These are phyloP conservation scores for Drosophila borborema DNA, from an alignment of 2,888 invertebrate genomes.

Conservation along the genomic window DNA sequence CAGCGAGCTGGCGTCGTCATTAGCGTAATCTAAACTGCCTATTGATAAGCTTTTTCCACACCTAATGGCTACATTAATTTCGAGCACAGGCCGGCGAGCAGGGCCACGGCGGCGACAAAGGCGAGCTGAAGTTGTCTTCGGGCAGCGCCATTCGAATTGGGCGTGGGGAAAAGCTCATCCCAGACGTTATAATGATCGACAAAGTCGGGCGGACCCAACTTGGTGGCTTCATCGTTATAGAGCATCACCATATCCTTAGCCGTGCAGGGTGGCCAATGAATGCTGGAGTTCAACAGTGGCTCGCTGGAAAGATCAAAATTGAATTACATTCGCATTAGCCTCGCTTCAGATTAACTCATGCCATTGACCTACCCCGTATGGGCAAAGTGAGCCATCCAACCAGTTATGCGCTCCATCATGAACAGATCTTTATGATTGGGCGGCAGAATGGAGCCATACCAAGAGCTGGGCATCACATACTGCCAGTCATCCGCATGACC, in stretches of 20 bases:
- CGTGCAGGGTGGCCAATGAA: constrained; percentile 65
- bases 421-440: constrained; percentile 81
- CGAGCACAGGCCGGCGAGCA: constrained; percentile 24
- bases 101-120: constrained; percentile 29
- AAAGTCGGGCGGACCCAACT: constrained; percentile 50
- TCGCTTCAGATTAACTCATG: not conserved
- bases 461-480: constrained; percentile 69
- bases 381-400: constrained; percentile 84
- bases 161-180: constrained; percentile 72
- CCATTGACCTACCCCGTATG: constrained; percentile 66
- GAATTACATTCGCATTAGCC: too few relatives aligned
- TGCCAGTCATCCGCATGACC: constrained; percentile 80
- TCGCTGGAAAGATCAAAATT: constrained; percentile 17
- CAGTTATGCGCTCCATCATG: constrained; percentile 84
- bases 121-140: constrained; percentile 13
- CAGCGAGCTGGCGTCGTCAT: constrained; percentile 60
- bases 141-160: not conserved
- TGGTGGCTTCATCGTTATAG: constrained; percentile 56
- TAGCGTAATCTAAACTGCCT: constrained; percentile 81
- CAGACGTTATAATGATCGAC: constrained; percentile 64
- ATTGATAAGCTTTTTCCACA: constrained; percentile 78
- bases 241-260: constrained; percentile 31
- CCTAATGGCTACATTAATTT: constrained; percentile 80
- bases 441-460: constrained; percentile 74
- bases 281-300: constrained; percentile 3